Evolutionary conservation across 2,797 vertebrate genomes (phyloP), one percentile per base, ranked within the genome.

Genomic region (Alcedo quadribrachys): DNA sequence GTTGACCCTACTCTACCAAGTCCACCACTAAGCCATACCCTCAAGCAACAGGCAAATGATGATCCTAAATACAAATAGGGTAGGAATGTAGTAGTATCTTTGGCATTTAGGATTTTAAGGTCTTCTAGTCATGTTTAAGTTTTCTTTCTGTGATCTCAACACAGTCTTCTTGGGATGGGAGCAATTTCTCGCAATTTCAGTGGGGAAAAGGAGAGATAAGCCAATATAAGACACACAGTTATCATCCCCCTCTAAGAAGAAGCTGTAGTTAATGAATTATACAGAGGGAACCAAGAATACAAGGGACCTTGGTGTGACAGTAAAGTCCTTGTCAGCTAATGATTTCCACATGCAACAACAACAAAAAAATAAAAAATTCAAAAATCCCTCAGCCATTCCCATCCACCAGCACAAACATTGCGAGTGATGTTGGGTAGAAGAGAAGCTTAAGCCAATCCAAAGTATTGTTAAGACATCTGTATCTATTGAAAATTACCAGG

Each of bases 401-500:
- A 65, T 75, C n/a, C 40, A 42, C 48, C 32, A 61, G 35, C 63
- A 63, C 43, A 90, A 87, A 78, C 66, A 45, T 12, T 30, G 11
- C 15, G 18, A 74, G 18, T 50, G 69, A 83, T 28, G 25, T 57
- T 85, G 73, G 58, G 93, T 88, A 78, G 68, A 73, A 84, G 61
- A 89, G 55, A 89, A 70, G 35, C 20, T 86, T n/a, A 77, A 80
- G 55, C 18, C 42, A 67, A 87, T 96, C 68, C 15, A 87, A 82
- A 43, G 62, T 65, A 43, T 96, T 96, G 96, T 96, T 85, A 96
- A 97, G 95, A 97, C 89, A 97, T 96, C 91, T 96, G 90, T 95
- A 91, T 92, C 94, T 97, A 97, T 97, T 96, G 89, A 96, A 97
- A 97, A 90, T 96, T 96, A 95, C 93, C 35, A 94, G 86, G 82